phyloP scores from a whole-genome alignment of 1,140 invertebrate genomes.

The Heterodera schachtii region DNA sequence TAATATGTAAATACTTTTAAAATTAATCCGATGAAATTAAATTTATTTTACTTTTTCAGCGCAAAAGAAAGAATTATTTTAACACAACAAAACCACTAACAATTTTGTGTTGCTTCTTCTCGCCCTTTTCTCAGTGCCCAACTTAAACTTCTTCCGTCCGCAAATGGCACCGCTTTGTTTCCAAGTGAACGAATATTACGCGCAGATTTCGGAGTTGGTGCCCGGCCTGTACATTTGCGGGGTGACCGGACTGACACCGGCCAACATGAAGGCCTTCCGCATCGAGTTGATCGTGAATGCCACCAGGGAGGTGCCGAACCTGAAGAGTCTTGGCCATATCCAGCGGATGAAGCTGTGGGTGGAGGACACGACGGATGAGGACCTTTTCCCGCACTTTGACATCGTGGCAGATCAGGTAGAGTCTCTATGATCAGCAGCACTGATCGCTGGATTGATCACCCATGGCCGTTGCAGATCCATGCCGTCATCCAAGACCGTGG shows the following conservation, averaged over 20 bases:
- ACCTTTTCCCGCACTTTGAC: slow-evolving; percentile 77
- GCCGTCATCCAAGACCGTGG: slow-evolving; percentile 67
- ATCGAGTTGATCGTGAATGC: slow-evolving; percentile 78
- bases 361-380: slow-evolving; percentile 74
- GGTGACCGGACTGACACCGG: slow-evolving; percentile 51
- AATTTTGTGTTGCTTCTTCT: too few relatives aligned
- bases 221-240: slow-evolving; percentile 61
- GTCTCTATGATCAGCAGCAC: not conserved
- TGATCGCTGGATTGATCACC: too few relatives aligned
- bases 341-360: slow-evolving; percentile 73
- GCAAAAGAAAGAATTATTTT: too few relatives aligned
- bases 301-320: slow-evolving; percentile 78
- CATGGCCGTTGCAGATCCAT: slow-evolving; percentile 51
- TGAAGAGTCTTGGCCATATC: slow-evolving; percentile 69
- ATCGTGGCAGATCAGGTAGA: slow-evolving; percentile 74
- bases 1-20: too few relatives aligned
- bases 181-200: slow-evolving; percentile 61
- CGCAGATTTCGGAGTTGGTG: slow-evolving; percentile 59
- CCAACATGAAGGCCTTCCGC: slow-evolving; percentile 60
- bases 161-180: slow-evolving; percentile 50
- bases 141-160: too few relatives aligned
- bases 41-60: too few relatives aligned
- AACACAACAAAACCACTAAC: too few relatives aligned
- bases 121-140: too few relatives aligned
- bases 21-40: too few relatives aligned